Conservation (phyloP, 2,888 invertebrate genomes). For the Sarcophaga subvicina region DNA sequence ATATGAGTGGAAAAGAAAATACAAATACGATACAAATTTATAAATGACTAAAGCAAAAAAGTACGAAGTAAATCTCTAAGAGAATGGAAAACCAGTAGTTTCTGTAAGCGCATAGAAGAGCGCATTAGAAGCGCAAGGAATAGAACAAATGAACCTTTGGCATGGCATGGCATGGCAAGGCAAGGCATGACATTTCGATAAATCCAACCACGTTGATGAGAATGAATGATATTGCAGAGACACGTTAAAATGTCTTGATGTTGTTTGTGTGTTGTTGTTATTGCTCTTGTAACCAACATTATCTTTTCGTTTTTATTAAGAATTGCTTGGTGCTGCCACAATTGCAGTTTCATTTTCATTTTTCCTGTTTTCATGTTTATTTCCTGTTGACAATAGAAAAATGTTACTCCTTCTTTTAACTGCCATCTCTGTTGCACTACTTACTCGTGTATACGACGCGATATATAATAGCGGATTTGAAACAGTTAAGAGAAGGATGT, state of each 20-base stretch:
- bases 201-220: constrained; percentile 71
- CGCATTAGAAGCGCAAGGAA: not conserved
- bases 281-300: constrained; percentile 6
- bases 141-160: constrained; percentile 42
- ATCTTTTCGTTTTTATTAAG: constrained; percentile 36
- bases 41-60: constrained; percentile 12
- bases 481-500: not conserved
- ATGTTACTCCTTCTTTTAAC: not conserved
- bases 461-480: not conserved
- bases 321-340: constrained; percentile 15
- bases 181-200: constrained; percentile 66
- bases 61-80: constrained; percentile 22
- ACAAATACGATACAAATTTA: constrained; percentile 19
- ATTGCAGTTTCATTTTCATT: constrained; percentile 46
- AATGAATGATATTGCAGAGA: constrained; percentile 66
- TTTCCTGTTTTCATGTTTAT: constrained; percentile 63
- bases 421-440: not conserved
- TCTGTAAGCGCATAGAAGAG: too few species aligned
- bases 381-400: constrained; percentile 64
- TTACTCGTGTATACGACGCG: not conserved
- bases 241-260: constrained; percentile 43
- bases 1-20: constrained; percentile 26
- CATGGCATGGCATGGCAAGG: constrained; percentile 54
- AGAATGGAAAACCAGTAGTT: constrained; percentile 7
- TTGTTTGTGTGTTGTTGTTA: constrained; percentile 5